Conservation (phyloP, 2,888 invertebrate genomes). For the Hymenopus coronatus region DNA sequence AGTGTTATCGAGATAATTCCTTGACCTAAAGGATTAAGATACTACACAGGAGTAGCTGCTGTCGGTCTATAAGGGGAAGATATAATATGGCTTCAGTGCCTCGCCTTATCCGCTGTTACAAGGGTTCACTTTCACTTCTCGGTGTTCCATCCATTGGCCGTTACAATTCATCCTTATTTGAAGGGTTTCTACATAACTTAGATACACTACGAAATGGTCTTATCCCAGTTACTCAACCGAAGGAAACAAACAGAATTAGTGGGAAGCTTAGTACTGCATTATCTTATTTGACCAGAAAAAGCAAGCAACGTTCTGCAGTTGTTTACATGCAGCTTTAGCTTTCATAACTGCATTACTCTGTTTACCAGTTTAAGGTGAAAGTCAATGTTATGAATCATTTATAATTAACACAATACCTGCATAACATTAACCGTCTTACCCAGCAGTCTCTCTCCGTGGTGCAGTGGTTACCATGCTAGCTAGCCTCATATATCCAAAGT, state of each 20-base stretch:
- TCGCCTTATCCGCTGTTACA: not conserved
- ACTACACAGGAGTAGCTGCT: not conserved
- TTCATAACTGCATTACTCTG: too few species aligned
- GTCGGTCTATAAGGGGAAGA: not conserved
- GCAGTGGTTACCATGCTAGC: too few species aligned
- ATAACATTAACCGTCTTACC: too few species aligned
- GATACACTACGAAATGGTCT: not conserved
- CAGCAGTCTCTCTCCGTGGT: too few species aligned
- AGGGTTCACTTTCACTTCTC: not conserved
- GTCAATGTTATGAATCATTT: too few species aligned
- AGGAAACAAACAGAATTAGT: not conserved
- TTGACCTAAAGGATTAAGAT: not conserved
- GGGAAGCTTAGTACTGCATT: not conserved
- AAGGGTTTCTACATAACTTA: not conserved
- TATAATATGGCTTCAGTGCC: not conserved
- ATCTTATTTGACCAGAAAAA: not conserved
- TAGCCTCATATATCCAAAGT: too few species aligned
- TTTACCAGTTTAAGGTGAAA: too few species aligned
- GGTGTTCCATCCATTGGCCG: not conserved
- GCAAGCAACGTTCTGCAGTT: too few species aligned
- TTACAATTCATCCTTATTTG: not conserved
- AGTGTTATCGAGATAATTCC: not conserved
- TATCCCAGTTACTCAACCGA: not conserved
- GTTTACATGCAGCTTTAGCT: too few species aligned
- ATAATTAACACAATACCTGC: too few species aligned